Evolutionary conservation across 1,140 invertebrate species (phyloP), one percentile per base, ranked within the genome.

Genomic region (Eupeodes corollae): DNA sequence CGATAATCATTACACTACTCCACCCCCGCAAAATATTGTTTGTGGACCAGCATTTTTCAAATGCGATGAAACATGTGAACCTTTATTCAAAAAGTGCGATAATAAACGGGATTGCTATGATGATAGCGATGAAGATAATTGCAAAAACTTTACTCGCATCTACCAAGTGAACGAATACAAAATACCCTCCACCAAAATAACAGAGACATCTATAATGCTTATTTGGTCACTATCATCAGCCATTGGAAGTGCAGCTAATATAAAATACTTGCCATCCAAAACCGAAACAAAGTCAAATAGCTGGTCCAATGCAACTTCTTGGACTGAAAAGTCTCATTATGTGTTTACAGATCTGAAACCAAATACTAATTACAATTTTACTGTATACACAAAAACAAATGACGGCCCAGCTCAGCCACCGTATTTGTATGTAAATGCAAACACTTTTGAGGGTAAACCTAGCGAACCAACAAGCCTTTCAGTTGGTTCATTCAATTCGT

Each of bases 311-410:
- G 59, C 68, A 14, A 73, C 57, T 5, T 82, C 79, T 81, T 75
- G 68, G 35, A 63, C 72, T 6, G 63, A 69, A 3, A 70, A 59
- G 8, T 26, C 21, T 3, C 63, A 70, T 15, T 78, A 74, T 58
- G 73, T 70, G 44, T 86, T 90, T 56, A 76, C 67, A 0, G 65
- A 76, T 46, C 68, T 90, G 2, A 68, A 76, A 48, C 79, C 88
- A 0, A 85, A 71, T 52, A 88, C 85, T 0, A 61, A 69, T 1
- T 90, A 90, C 58, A 86, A 88, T 54, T 68, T 88, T 39, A 88
- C 84, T 0, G 80, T 90, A 8, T 88, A 82, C 58, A 80, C 84
- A 0, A 69, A 75, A 42, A 75, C 75, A 52, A 69, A 69, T 49
- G 68, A 59, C 0, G 64, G 69, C 13, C 63, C 60, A 34, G 54